Evolutionary conservation across 1,140 invertebrate genomes (phyloP).

Genomic region (Palaemon carinicauda): DNA sequence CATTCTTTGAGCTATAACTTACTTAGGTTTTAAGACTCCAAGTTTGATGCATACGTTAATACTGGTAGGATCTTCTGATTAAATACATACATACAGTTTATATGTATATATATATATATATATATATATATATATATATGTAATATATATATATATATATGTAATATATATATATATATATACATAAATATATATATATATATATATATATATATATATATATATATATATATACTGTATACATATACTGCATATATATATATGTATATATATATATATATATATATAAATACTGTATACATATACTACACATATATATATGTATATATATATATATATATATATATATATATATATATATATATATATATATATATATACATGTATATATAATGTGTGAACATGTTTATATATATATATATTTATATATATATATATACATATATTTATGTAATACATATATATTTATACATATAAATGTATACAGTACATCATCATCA

Average conservation of each 20-base stretch:
- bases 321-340: not conserved
- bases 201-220: not conserved
- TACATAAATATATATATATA: not conserved
- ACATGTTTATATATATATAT: no score
- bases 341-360: not conserved
- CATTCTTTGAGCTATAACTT: no score
- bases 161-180: slow-evolving; percentile 7
- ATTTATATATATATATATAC: no score
- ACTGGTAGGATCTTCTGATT: no score
- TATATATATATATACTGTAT: not conserved
- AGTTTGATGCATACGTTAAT: no score
- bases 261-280: not conserved
- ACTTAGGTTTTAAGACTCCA: no score
- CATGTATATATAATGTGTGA: no score
- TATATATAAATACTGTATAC: not conserved
- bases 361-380: not conserved
- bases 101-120: no score
- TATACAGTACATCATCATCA: no score
- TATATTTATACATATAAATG: no score
- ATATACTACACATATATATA: not conserved
- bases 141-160: slow-evolving; percentile 15
- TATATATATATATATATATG: not conserved
- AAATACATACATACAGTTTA: no score
- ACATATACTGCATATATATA: not conserved
- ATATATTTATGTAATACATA: no score